These are phyloP conservation scores for Notoglanidium macrostoma DNA, from an alignment of 2,797 vertebrate species.

Conservation along the genomic window DNA sequence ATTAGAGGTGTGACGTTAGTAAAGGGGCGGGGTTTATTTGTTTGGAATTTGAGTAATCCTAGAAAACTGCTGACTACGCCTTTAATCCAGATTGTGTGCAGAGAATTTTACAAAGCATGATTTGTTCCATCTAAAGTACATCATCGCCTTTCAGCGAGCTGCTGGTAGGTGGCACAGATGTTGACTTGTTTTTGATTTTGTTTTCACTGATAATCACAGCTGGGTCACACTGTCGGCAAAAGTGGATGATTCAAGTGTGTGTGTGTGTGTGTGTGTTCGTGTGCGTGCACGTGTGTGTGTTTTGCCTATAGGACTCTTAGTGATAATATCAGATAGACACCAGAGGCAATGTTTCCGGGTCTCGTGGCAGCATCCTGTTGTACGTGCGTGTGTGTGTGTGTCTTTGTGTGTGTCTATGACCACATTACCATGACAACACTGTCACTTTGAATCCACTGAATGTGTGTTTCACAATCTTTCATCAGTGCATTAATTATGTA, in stretches of 20 bases:
- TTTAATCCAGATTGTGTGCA: not conserved
- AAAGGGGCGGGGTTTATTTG: not conserved
- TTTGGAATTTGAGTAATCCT: not conserved
- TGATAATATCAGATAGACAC: constrained; percentile 34
- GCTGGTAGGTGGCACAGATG: constrained; percentile 10
- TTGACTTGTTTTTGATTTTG: constrained; percentile 22
- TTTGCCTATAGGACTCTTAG: constrained; percentile 30
- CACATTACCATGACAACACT: constrained; percentile 65
- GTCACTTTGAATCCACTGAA: constrained; percentile 58
- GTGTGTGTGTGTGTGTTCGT: constrained; percentile 45
- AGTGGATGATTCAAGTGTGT: constrained; percentile 16
- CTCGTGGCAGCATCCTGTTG: constrained; percentile 42
- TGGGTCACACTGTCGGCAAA: constrained; percentile 34
- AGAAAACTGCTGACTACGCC: not conserved
- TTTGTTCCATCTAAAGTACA: not conserved
- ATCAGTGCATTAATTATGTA: constrained; percentile 67
- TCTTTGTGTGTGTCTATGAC: constrained; percentile 24
- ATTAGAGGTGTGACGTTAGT: not conserved
- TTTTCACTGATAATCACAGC: constrained; percentile 30
- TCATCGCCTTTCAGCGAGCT: not conserved
- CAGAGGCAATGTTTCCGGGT: constrained; percentile 22
- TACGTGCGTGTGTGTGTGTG: constrained; percentile 33
- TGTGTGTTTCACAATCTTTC: constrained; percentile 63
- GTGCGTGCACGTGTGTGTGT: constrained; percentile 34
- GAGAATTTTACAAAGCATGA: not conserved